Conservation (phyloP, 2,888 invertebrate species). For the Cylloceria caligata region DNA sequence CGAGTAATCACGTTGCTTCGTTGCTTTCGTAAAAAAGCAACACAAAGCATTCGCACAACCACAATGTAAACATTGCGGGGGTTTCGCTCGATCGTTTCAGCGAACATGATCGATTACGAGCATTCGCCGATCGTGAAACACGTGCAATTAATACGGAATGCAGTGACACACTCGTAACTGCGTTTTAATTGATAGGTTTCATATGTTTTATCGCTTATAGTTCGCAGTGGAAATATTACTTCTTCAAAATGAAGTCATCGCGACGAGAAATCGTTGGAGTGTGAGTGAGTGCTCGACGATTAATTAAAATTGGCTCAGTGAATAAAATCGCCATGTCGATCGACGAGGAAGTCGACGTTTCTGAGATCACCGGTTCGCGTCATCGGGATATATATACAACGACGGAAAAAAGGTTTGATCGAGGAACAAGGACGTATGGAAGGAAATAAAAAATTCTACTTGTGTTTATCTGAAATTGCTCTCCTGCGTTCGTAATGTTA, state of each 20-base stretch:
- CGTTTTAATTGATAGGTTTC: slow-evolving; percentile 16
- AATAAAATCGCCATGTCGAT: slow-evolving; percentile 47
- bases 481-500: slow-evolving; percentile 26
- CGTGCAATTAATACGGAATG: slow-evolving; percentile 61
- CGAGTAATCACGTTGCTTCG: slow-evolving; percentile 53
- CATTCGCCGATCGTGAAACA: slow-evolving; percentile 14
- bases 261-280: slow-evolving; percentile 35
- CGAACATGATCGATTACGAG: slow-evolving; percentile 40
- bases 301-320: slow-evolving; percentile 1
- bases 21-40: neutral
- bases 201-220: slow-evolving; percentile 45
- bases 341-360: slow-evolving; percentile 39
- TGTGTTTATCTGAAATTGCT: slow-evolving; percentile 52
- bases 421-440: neutral
- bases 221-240: slow-evolving; percentile 37
- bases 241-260: neutral
- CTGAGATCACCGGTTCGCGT: slow-evolving; percentile 56
- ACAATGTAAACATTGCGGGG: slow-evolving; percentile 23
- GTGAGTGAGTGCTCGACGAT: slow-evolving; percentile 27
- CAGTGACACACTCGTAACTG: slow-evolving; percentile 57
- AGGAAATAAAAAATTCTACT: slow-evolving; percentile 23
- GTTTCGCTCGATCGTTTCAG: slow-evolving; percentile 22
- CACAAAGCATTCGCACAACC: neutral
- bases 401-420: slow-evolving; percentile 59
- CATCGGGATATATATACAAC: slow-evolving; percentile 36